Percentiles rank a stretch among this genome's conserved stretches.
Conservation (phyloP, 2,113 vertebrate species). For the Paraplagusia blochii region DNA sequence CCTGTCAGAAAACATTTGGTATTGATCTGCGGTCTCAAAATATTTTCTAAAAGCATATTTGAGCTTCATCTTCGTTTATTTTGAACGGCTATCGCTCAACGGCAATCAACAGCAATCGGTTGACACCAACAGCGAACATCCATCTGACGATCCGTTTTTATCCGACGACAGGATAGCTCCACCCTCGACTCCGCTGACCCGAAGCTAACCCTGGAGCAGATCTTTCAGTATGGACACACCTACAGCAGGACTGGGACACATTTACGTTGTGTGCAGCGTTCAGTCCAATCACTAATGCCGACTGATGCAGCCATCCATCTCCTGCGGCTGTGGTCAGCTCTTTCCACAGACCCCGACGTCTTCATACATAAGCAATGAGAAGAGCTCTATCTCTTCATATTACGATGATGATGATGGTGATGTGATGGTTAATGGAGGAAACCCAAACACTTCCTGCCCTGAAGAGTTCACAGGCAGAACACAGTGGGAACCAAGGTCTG, state of each 20-base stretch:
- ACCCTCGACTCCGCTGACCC: too few relatives aligned
- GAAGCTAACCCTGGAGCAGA: too few relatives aligned
- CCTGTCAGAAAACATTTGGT: too few relatives aligned
- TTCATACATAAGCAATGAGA: constrained; percentile 53
- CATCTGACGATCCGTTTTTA: too few relatives aligned
- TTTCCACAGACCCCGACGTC: constrained; percentile 26
- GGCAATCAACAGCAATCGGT: too few relatives aligned
- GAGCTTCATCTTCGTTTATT: too few relatives aligned
- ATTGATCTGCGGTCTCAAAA: too few relatives aligned
- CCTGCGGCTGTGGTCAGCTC: constrained; percentile 49
- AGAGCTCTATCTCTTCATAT: constrained; percentile 44
- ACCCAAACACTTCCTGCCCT: constrained; percentile 8
- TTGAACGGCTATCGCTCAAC: too few relatives aligned
- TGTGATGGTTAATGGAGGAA: constrained; percentile 16
- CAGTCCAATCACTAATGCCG: constrained; percentile 21
- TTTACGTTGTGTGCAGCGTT: constrained; percentile 1
- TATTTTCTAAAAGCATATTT: too few relatives aligned
- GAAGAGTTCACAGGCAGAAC: background rate
- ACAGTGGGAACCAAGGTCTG: background rate
- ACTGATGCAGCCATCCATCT: constrained; percentile 59
- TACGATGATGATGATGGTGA: constrained; percentile 28
- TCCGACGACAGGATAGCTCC: too few relatives aligned
- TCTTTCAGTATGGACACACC: background rate
- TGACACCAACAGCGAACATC: too few relatives aligned
- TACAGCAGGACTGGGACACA: background rate